These are phyloP conservation scores for Procavia capensis DNA, from an alignment of 2,113 vertebrate genomes.

Conservation along the genomic window DNA sequence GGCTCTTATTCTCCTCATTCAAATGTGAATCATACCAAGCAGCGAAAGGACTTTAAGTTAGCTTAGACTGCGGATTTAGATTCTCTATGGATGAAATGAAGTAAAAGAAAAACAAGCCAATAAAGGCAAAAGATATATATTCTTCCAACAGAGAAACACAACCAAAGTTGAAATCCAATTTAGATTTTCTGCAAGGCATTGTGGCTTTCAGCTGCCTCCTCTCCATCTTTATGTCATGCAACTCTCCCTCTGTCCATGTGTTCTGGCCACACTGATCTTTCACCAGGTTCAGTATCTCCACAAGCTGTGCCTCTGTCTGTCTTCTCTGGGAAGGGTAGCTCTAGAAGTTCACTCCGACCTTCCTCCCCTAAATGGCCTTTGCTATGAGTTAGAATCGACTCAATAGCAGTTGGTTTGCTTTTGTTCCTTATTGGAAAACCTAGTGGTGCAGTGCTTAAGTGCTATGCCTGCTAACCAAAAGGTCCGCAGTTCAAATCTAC, in stretches of 20 bases:
- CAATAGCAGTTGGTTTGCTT: too few species aligned
- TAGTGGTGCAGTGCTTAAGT: too few species aligned
- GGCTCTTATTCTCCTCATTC: constrained; percentile 5
- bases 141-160: neutral
- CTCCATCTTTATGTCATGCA: neutral
- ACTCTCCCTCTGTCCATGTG: neutral
- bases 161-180: neutral
- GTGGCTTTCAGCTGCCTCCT: neutral
- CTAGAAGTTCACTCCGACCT: neutral
- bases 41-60: neutral
- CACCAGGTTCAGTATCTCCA: neutral
- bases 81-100: neutral
- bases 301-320: neutral
- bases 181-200: neutral
- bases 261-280: neutral
- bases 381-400: too few species aligned
- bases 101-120: neutral
- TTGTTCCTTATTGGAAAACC: too few species aligned
- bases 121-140: neutral
- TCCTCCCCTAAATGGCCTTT: neutral
- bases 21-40: neutral
- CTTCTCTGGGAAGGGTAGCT: neutral
- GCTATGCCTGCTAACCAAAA: too few species aligned
- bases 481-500: neutral
- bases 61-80: neutral